phyloP scores from a whole-genome alignment of 2,888 invertebrate genomes.

The Ornithoptera alexandrae region DNA sequence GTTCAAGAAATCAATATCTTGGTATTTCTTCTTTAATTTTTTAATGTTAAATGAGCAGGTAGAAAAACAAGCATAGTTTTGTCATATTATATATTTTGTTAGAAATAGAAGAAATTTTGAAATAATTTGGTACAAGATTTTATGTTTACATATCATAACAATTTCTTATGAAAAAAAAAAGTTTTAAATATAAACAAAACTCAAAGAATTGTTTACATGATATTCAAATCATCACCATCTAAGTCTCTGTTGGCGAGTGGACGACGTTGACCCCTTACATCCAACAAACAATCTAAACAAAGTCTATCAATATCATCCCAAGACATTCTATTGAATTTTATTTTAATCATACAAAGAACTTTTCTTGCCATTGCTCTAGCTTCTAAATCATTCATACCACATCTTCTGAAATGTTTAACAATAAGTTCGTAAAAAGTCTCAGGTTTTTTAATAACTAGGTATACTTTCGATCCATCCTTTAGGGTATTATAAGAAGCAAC shows the following conservation, averaged over 20 bases:
- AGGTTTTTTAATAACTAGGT: constrained; percentile 85
- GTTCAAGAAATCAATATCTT: no score
- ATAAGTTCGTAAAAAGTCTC: constrained; percentile 81
- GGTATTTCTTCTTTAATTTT: no score
- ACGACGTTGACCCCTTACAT: constrained; percentile 43
- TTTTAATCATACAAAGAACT: constrained; percentile 76
- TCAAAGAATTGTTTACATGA: no score
- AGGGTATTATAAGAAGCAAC: constrained; percentile 85
- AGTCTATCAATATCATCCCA: constrained; percentile 82
- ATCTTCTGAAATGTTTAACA: constrained; percentile 80
- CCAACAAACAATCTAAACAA: constrained; percentile 58
- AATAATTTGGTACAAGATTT: no score
- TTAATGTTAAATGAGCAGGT: no score
- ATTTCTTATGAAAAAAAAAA: no score
- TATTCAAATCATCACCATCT: constrained; percentile 44
- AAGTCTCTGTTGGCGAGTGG: constrained; percentile 39
- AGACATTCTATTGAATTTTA: constrained; percentile 76
- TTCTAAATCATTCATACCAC: constrained; percentile 81
- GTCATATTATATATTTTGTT: no score
- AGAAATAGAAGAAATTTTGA: no score
- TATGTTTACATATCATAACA: no score
- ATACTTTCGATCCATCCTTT: constrained; percentile 87
- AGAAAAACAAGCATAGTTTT: no score
- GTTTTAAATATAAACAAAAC: no score
- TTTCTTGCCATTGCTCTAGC: constrained; percentile 81